A percentile compares a stretch with the other conserved stretches of the same genome.
Evolutionary conservation across 23 tunicate species (phyloP).

Genomic region (Halocynthia aurantium): DNA sequence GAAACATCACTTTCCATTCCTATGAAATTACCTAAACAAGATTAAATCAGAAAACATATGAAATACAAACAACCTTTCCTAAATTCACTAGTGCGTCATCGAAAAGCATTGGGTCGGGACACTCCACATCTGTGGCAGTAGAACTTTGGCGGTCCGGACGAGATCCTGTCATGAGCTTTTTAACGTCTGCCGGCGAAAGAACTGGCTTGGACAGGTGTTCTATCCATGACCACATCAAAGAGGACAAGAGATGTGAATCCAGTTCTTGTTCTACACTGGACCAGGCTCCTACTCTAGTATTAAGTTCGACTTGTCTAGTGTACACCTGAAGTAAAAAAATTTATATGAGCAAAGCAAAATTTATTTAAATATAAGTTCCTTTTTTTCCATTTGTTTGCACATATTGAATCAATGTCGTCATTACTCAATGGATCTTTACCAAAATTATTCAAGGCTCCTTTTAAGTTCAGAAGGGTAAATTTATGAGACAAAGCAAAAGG

Average conservation of each 20-base stretch:
- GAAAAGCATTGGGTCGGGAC: constrained; percentile 11
- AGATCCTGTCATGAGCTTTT: constrained; percentile 2
- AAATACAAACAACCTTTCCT: constrained; percentile 8
- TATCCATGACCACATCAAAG: constrained; percentile 96
- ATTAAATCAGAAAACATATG: not conserved
- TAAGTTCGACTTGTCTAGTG: constrained; percentile 40
- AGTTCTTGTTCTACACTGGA: constrained; percentile 18
- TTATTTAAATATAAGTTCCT: not conserved
- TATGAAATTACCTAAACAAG: not conserved
- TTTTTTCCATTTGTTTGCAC: too few relatives aligned
- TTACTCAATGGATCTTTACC: too few relatives aligned
- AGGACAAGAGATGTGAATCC: constrained; percentile 54
- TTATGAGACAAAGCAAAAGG: not conserved
- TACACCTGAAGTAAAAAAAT: constrained; percentile 5
- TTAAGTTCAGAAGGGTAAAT: not conserved
- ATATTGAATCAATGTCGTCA: too few relatives aligned
- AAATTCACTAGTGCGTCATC: constrained; percentile 5
- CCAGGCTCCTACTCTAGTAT: constrained; percentile 71
- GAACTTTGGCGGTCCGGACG: not conserved
- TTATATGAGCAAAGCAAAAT: too few relatives aligned
- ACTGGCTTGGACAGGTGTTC: constrained; percentile 78
- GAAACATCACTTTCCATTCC: not conserved
- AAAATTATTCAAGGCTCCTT: too few relatives aligned
- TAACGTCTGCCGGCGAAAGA: constrained; percentile 1
- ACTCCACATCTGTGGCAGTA: not conserved